Evolutionary conservation across 2,113 vertebrate genomes (phyloP).

Genomic region (Anguilla japonica): DNA sequence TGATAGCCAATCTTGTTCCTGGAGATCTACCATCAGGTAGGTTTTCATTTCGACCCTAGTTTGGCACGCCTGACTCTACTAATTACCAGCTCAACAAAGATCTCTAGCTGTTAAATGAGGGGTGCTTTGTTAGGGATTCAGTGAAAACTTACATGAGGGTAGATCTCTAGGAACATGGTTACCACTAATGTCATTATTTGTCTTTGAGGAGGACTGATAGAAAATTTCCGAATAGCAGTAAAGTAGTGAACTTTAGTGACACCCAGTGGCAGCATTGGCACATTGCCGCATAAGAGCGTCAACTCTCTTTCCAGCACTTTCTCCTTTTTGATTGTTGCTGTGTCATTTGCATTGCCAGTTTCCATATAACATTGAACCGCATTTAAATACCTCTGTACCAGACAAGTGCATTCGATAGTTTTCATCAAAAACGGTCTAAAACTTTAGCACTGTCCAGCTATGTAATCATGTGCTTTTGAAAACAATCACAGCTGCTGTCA

Average conservation of each 20-base stretch:
- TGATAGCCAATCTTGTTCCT: no score
- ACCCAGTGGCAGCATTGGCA: conserved; percentile 69
- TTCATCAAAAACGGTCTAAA: not conserved
- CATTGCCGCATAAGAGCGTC: conserved; percentile 61
- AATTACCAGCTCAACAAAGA: no score
- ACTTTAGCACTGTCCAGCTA: not conserved
- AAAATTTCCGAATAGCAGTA: conserved; percentile 40
- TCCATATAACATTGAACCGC: not conserved
- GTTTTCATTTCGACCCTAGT: no score
- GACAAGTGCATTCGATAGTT: not conserved
- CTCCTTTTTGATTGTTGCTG: not conserved
- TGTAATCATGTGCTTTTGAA: not conserved
- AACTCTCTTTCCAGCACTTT: conserved; percentile 27
- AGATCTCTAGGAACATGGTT: no score
- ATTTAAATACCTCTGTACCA: not conserved
- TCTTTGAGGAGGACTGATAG: not conserved
- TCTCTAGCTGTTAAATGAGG: no score
- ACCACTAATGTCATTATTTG: not conserved
- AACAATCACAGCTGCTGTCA: not conserved
- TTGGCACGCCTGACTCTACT: no score
- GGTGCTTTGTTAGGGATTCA: no score
- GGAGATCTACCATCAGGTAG: no score
- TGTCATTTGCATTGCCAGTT: not conserved
- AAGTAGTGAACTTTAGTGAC: conserved; percentile 62
- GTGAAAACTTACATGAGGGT: no score